These are phyloP conservation scores for Thamnophis sirtalis DNA, from an alignment of 2,113 vertebrate species.

Conservation along the genomic window DNA sequence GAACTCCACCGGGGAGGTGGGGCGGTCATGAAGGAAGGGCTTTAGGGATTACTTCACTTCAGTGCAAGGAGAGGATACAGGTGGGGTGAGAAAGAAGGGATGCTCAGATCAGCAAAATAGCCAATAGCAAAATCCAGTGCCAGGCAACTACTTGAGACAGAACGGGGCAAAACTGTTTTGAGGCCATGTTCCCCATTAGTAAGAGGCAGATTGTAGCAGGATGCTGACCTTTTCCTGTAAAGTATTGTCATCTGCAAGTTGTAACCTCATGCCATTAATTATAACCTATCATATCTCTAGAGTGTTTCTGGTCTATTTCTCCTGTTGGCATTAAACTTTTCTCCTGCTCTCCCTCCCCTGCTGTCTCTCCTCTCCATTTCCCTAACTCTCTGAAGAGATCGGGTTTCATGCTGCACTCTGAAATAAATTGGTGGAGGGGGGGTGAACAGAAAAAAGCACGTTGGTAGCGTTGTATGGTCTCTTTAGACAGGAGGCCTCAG, in stretches of 20 bases:
- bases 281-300: slow-evolving; percentile 37
- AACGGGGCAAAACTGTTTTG: background rate
- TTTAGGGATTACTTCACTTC: slow-evolving; percentile 9
- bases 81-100: background rate
- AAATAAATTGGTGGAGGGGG: slow-evolving; percentile 17
- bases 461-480: slow-evolving; percentile 26
- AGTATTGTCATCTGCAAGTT: slow-evolving; percentile 47
- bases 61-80: slow-evolving; percentile 14
- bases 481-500: slow-evolving; percentile 18
- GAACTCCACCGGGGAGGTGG: rapidly evolving
- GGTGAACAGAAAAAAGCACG: slow-evolving; percentile 26
- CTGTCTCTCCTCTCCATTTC: slow-evolving; percentile 3
- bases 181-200: slow-evolving; percentile 44
- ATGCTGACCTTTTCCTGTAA: slow-evolving; percentile 51
- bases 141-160: background rate
- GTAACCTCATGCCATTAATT: slow-evolving; percentile 58
- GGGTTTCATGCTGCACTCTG: slow-evolving; percentile 49
- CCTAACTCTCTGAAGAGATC: slow-evolving; percentile 32
- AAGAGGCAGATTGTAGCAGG: slow-evolving; percentile 43
- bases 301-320: slow-evolving; percentile 38
- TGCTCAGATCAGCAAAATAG: slow-evolving; percentile 30
- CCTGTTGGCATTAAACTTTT: slow-evolving; percentile 36
- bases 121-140: slow-evolving; percentile 12
- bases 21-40: background rate
- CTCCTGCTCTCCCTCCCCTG: slow-evolving; percentile 19